Conservation (phyloP, 2,797 vertebrate species). For the Crenichthys baileyi region DNA sequence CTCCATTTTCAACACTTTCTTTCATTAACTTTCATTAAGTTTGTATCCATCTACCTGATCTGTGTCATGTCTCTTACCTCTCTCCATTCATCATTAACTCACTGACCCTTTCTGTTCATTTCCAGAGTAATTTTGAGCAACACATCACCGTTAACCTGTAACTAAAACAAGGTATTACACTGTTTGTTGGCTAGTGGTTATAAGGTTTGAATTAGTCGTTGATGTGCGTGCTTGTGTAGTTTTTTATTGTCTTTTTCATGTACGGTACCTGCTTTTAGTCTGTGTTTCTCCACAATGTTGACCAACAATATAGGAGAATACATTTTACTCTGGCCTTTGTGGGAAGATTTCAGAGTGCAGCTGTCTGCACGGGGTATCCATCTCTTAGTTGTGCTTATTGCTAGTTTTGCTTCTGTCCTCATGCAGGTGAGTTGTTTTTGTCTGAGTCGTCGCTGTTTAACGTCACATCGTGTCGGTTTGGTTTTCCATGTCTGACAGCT, state of each 20-base stretch:
- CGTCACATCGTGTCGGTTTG: neutral
- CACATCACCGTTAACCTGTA: conserved; percentile 77
- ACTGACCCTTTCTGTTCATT: conserved; percentile 67
- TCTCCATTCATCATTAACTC: conserved; percentile 56
- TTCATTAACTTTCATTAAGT: neutral
- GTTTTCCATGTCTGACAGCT: conserved; percentile 17
- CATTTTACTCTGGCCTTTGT: neutral
- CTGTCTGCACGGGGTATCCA: conserved; percentile 16
- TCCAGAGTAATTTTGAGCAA: conserved; percentile 77
- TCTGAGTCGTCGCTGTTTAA: conserved; percentile 31
- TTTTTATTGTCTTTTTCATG: neutral
- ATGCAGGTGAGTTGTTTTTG: conserved; percentile 6
- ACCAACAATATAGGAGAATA: neutral
- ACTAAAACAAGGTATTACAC: conserved; percentile 78
- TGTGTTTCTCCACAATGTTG: conserved; percentile 18
- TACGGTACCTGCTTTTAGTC: conserved; percentile 13
- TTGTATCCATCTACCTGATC: conserved; percentile 28
- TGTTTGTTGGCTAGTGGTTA: neutral
- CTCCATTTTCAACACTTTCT: conserved; percentile 13
- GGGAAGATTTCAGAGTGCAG: conserved; percentile 26
- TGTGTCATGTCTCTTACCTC: conserved; percentile 25
- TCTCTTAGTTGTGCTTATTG: conserved; percentile 21
- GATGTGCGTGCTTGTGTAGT: conserved; percentile 17
- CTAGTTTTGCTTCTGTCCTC: conserved; percentile 14
- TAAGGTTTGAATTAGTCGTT: conserved; percentile 20